phyloP scores from a whole-genome alignment of 2,888 invertebrate species.

The Argyresthia goedartella region DNA sequence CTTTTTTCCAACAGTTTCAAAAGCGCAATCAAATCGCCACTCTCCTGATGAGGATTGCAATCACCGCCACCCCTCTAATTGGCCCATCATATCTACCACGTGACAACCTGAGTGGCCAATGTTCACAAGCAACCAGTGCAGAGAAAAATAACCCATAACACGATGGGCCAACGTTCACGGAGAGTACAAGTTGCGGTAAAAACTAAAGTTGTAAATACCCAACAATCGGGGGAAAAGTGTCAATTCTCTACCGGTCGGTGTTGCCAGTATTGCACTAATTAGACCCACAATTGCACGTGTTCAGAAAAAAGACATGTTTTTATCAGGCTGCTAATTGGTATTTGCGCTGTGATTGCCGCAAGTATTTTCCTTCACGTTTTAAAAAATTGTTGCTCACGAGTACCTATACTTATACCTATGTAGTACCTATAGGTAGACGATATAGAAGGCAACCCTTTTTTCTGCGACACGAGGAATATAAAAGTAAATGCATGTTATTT shows the following conservation, averaged over 20 bases:
- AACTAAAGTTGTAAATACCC: conserved; percentile 6
- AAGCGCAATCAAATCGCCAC: conserved; percentile 8
- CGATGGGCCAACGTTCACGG: not conserved
- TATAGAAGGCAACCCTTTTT: too few relatives aligned
- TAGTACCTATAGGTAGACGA: too few relatives aligned
- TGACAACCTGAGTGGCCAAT: conserved; percentile 12
- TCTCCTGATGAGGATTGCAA: conserved; percentile 10
- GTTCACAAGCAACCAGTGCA: not conserved
- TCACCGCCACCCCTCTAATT: conserved; percentile 29
- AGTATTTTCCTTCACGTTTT: not conserved
- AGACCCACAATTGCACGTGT: conserved; percentile 20
- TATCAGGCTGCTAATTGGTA: not conserved
- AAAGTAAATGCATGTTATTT: too few relatives aligned
- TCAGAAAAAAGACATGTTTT: not conserved
- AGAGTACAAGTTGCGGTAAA: conserved; percentile 21
- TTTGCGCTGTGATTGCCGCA: not conserved
- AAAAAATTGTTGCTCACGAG: too few relatives aligned
- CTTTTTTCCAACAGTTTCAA: conserved; percentile 10
- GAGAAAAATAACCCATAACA: not conserved
- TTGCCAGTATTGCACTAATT: conserved; percentile 39
- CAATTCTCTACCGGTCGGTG: conserved; percentile 33
- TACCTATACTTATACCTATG: too few relatives aligned
- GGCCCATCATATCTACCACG: conserved; percentile 29
- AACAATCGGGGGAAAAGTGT: conserved; percentile 27
- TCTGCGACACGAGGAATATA: too few relatives aligned